Evolutionary conservation across 2,888 invertebrate species (phyloP).

Genomic region (Flabesymbios commensalis): DNA sequence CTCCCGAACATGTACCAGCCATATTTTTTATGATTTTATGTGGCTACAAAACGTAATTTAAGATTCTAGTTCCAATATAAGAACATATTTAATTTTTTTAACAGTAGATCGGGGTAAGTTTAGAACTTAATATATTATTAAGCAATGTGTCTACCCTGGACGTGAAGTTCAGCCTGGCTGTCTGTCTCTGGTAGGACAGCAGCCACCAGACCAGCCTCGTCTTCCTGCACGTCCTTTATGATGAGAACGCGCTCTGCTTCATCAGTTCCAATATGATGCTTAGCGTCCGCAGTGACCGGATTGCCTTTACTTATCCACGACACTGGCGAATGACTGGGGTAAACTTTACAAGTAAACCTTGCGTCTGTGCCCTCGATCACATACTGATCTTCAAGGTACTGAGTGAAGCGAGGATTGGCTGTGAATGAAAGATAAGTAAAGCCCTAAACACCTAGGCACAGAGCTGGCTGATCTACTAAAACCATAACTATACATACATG

Average conservation of each 20-base stretch:
- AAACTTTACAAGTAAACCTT: conserved; percentile 1
- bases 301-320: conserved; percentile 43
- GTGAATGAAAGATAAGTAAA: conserved; percentile 52
- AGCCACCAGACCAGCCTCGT: conserved; percentile 44
- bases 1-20: too few relatives aligned
- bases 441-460: too few relatives aligned
- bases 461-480: conserved; percentile 46
- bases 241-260: conserved; percentile 44
- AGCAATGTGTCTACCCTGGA: conserved; percentile 42
- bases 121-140: neutral
- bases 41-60: too few relatives aligned
- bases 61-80: too few relatives aligned
- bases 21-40: too few relatives aligned
- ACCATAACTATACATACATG: too few relatives aligned
- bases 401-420: conserved; percentile 8
- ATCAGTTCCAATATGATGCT: conserved; percentile 38
- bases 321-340: conserved; percentile 6
- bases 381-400: conserved; percentile 14
- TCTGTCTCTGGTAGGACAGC: conserved; percentile 26
- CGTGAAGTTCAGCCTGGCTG: conserved; percentile 44
- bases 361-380: too few relatives aligned
- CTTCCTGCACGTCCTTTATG: conserved; percentile 40
- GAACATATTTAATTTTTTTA: too few relatives aligned
- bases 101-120: too few relatives aligned
- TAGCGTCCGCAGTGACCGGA: conserved; percentile 11